A percentile compares a stretch with the other conserved stretches of the same genome.
Conservation (phyloP, 2,888 invertebrate species). For the Ischnus inquisitorius region DNA sequence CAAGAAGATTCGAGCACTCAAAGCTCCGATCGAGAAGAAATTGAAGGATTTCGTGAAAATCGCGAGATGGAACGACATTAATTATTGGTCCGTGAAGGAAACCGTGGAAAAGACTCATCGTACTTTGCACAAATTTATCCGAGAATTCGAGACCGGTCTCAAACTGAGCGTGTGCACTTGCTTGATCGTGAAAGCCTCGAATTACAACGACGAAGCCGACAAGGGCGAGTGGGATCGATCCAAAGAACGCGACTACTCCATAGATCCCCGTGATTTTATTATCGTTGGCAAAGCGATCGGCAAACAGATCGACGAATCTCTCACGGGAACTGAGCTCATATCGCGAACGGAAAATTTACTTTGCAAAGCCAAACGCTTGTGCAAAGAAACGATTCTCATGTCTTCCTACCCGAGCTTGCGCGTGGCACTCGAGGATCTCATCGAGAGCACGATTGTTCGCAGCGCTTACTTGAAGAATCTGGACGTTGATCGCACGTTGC, state of each 20-base stretch:
- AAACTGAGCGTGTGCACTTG: conserved; percentile 77
- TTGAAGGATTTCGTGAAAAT: conserved; percentile 97
- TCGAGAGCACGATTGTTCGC: conserved; percentile 89
- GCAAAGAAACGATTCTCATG: conserved; percentile 88
- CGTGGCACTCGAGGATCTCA: conserved; percentile 89
- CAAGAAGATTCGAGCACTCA: conserved; percentile 89
- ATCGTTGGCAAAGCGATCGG: conserved; percentile 14
- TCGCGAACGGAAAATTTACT: conserved; percentile 86
- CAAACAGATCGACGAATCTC: not conserved
- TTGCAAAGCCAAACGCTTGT: conserved; percentile 88
- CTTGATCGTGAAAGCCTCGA: conserved; percentile 83
- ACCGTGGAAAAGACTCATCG: conserved; percentile 95
- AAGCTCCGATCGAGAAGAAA: conserved; percentile 95
- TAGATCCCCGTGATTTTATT: conserved; percentile 83
- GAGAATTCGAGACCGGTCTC: conserved; percentile 91
- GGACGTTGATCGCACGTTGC: conserved; percentile 86
- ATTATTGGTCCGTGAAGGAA: conserved; percentile 96
- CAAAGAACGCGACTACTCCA: conserved; percentile 78
- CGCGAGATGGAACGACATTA: conserved; percentile 97
- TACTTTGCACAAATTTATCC: conserved; percentile 94
- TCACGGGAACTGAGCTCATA: conserved; percentile 79
- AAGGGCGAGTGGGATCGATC: conserved; percentile 83
- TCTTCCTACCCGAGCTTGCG: conserved; percentile 88
- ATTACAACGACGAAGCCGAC: conserved; percentile 80
- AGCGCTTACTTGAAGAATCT: conserved; percentile 89